Conservation (phyloP, 2,113 vertebrate genomes). For the Sminthopsis crassicaudata region DNA sequence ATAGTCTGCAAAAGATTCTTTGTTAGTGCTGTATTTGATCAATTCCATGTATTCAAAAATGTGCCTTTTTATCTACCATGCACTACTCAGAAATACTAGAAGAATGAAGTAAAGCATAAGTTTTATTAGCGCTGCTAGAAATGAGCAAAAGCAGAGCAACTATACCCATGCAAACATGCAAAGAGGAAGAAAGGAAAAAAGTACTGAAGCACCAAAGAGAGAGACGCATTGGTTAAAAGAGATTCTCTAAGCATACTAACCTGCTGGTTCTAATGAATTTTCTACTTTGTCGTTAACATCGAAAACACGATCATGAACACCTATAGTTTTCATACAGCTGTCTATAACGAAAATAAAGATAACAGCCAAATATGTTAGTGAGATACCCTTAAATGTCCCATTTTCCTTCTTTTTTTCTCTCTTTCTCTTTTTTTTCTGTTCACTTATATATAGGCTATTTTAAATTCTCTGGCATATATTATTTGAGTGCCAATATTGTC, state of each 20-base stretch:
- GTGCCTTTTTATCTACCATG: constrained; percentile 70
- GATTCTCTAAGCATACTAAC: constrained; percentile 98
- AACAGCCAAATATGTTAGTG: constrained; percentile 98
- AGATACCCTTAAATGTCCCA: constrained; percentile 86
- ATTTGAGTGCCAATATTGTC: constrained; percentile 77
- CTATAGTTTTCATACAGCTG: constrained; percentile 99
- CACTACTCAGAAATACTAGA: constrained; percentile 76
- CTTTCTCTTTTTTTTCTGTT: constrained; percentile 74
- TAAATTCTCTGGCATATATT: constrained; percentile 79
- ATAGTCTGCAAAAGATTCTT: constrained; percentile 59
- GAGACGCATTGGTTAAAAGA: constrained; percentile 89
- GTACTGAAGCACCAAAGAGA: constrained; percentile 83
- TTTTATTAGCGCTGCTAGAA: constrained; percentile 77
- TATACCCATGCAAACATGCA: constrained; percentile 85
- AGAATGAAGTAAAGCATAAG: constrained; percentile 77
- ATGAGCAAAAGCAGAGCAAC: constrained; percentile 78
- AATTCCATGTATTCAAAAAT: constrained; percentile 59
- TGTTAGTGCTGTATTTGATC: constrained; percentile 52
- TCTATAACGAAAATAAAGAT: constrained; percentile 99
- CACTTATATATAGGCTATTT: constrained; percentile 71
- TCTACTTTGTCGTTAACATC: constrained; percentile 99
- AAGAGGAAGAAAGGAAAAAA: constrained; percentile 80
- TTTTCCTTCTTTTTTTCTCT: constrained; percentile 75
- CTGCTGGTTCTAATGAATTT: constrained; percentile 99
- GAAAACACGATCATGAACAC: constrained; percentile 99